Base-by-base conservation (phyloP, 2,888 invertebrate genomes). In the Nasonovia ribisnigri region DNA sequence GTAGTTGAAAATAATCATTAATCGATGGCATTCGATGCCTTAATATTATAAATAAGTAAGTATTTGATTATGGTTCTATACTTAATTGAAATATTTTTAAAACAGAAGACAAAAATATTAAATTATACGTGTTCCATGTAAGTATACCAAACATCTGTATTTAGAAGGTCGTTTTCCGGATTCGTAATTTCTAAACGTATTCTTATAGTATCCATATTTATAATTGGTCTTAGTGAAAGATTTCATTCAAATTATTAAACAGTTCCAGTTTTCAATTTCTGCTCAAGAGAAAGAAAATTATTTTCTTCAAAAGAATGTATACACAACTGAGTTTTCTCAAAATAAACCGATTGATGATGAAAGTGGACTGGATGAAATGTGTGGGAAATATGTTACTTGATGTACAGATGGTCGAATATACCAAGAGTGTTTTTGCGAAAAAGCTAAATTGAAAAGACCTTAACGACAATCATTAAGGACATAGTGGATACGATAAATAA, bases 381-480 rank as follows among this genome's bases (percentile, higher is more conserved):
- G 36, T 67, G 48, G 13, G 42, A 90, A 90, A 48, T 90, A n/a
- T 67, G 24, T 20, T 48, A 67, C 90, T 36, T 67, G 46, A 3
- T 90, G 48, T 48, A 77, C 42, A 77, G n/a, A 36, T 90, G 57
- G 90, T 77, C 29, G 36, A 51, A 36, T 36, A 46, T 36, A n/a
- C n/a, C 20, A n/a, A 67, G 24, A 48, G 29, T 36, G 67, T 67
- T 46, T 90, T 90, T 20, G n/a, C 3, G 67, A 90, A 67, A 90
- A 90, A 67, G 60, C 90, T 90, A 60, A 90, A 29, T 67, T n/a
- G n/a, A 90, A 90, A 90, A 67, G 67, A 67, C 36, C n/a, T n/a
- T n/a, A n/a, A 90, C 36, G 48, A 57, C 20, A 43, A 46, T 36
- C n/a, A 11, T 90, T 48, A 46, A 67, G 67, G 46, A 90, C n/a